Conservation (phyloP, 1,140 invertebrate genomes). For the Drosophila busckii region DNA sequence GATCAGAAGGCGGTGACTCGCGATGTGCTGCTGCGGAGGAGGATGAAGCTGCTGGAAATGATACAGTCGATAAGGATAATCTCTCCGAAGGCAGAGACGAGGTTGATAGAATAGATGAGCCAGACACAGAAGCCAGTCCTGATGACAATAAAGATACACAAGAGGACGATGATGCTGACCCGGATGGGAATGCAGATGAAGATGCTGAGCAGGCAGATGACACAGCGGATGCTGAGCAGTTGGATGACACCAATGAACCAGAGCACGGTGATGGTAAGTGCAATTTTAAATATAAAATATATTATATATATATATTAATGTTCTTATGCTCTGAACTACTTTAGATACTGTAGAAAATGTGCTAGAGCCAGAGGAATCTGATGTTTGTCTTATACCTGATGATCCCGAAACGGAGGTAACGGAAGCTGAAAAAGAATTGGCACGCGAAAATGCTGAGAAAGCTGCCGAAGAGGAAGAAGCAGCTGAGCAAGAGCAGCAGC, state of each 20-base stretch:
- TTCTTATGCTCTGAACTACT: not conserved
- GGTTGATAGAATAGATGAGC: slow-evolving; percentile 46
- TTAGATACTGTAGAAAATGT: slow-evolving; percentile 70
- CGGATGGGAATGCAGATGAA: slow-evolving; percentile 36
- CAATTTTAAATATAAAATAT: not conserved
- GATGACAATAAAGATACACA: slow-evolving; percentile 11
- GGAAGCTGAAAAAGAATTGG: slow-evolving; percentile 82
- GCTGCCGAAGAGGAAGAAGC: slow-evolving; percentile 59
- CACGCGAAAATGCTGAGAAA: slow-evolving; percentile 80
- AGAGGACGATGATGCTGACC: slow-evolving; percentile 14
- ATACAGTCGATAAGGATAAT: not conserved
- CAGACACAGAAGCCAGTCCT: slow-evolving; percentile 12
- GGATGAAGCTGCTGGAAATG: slow-evolving; percentile 22
- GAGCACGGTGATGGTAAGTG: slow-evolving; percentile 55
- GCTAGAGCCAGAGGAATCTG: slow-evolving; percentile 70
- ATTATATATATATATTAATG: not conserved
- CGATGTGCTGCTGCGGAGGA: slow-evolving; percentile 13
- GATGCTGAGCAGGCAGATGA: slow-evolving; percentile 28
- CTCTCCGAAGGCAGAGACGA: slow-evolving; percentile 45
- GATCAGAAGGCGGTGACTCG: slow-evolving; percentile 46
- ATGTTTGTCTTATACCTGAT: slow-evolving; percentile 75
- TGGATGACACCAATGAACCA: slow-evolving; percentile 24
- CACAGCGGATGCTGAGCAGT: slow-evolving; percentile 31
- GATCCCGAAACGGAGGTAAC: slow-evolving; percentile 82
- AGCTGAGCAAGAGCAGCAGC: slow-evolving; percentile 47